These are phyloP conservation scores for Parelbella ahira DNA, from an alignment of 2,888 invertebrate species.

Conservation along the genomic window DNA sequence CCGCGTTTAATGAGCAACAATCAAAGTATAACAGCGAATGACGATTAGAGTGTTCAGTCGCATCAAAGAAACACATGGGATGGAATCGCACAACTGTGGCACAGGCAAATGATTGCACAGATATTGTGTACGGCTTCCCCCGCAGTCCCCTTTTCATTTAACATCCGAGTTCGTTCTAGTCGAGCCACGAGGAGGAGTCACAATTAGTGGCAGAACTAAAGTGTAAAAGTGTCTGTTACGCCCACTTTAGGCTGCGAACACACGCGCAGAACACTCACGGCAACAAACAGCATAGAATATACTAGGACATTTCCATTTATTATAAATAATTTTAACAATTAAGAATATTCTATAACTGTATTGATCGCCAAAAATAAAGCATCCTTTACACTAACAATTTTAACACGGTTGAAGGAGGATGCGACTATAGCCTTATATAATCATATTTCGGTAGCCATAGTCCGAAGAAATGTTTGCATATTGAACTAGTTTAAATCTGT, in stretches of 20 bases:
- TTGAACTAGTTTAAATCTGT: too few species aligned
- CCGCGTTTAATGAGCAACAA: not conserved
- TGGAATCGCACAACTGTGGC: conserved; percentile 28
- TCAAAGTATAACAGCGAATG: not conserved
- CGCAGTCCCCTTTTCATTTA: conserved; percentile 36
- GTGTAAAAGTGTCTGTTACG: conserved; percentile 49
- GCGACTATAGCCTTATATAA: too few species aligned
- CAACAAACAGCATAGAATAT: too few species aligned
- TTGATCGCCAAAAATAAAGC: too few species aligned
- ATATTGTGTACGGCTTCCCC: conserved; percentile 34
- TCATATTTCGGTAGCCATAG: too few species aligned
- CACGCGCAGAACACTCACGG: too few species aligned
- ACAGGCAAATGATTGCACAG: conserved; percentile 33
- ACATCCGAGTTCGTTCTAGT: conserved; percentile 40
- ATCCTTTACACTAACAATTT: too few species aligned
- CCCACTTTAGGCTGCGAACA: conserved; percentile 40
- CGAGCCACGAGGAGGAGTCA: conserved; percentile 49
- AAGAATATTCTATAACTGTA: too few species aligned
- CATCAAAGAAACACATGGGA: conserved; percentile 11
- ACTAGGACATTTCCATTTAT: too few species aligned
- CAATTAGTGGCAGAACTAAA: conserved; percentile 52
- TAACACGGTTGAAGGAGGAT: too few species aligned
- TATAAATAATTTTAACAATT: too few species aligned
- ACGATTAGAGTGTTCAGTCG: conserved; percentile 1
- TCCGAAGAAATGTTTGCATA: too few species aligned